Evolutionary conservation across 1,140 invertebrate species (phyloP), one percentile per base, ranked within the genome.

Genomic region (Pseudachorutes palmiensis): DNA sequence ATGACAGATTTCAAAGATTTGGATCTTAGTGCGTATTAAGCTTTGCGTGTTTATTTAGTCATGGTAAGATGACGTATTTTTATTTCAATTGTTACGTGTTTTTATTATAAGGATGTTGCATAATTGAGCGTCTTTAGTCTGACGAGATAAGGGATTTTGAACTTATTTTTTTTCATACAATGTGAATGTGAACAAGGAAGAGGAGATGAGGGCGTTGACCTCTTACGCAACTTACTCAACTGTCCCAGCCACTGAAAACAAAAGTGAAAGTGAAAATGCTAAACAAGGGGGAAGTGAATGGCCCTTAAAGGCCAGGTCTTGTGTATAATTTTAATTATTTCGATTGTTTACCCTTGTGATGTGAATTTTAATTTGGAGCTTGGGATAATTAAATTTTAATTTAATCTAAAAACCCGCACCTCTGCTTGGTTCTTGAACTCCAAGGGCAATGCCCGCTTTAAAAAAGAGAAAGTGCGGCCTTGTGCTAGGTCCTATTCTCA

Each of bases 391-490:
- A n/a, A n/a, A n/a, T n/a, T n/a, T n/a, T n/a, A n/a, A n/a, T n/a
- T n/a, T n/a, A n/a, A n/a, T n/a, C n/a, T n/a, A n/a, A n/a, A n/a
- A n/a, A n/a, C n/a, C n/a, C n/a, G n/a, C n/a, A n/a, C n/a, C n/a
- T n/a, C n/a, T n/a, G n/a, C n/a, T n/a, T n/a, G n/a, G n/a, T n/a
- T n/a, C n/a, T n/a, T n/a, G n/a, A n/a, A n/a, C n/a, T n/a, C n/a
- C n/a, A n/a, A 70, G 69, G 66, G 69, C 69, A 67, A 66, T 70
- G 64, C 51, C 65, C 64, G 60, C 28, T 45, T 48, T 26, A 64
- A 67, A 62, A 59, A 51, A 30, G 33, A 55, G 24, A 55, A 24
- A 55, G 24, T 14, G 24, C 51, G 24, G 12, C 24, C 14, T 55
- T 55, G 51, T 55, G 24, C 51, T 55, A 55, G 51, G 51, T 55